Conservation (phyloP, 2,113 vertebrate species). For the Labeo catla region DNA sequence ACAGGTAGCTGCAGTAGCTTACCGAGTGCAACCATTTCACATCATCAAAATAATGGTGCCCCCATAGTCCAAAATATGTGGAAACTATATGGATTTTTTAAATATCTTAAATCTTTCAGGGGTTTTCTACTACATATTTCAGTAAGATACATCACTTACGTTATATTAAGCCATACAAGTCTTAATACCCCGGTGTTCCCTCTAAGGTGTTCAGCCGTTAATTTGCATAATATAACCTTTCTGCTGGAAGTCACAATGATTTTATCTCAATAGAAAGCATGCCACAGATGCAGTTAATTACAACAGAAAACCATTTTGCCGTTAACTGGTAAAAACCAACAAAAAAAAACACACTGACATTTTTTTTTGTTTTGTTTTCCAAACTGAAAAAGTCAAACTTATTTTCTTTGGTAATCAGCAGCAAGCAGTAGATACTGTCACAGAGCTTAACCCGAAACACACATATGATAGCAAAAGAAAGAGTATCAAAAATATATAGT, state of each 20-base stretch:
- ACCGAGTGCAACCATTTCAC: no score
- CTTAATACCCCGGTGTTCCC: no score
- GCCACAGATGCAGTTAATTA: neutral
- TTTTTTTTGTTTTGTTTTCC: conserved; percentile 11
- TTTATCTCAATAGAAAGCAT: neutral
- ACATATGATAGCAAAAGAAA: neutral
- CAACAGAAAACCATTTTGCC: neutral
- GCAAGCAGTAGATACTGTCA: neutral
- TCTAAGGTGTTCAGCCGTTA: no score
- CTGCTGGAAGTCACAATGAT: neutral
- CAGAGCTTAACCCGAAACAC: neutral
- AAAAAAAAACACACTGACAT: neutral
- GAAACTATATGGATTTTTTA: no score
- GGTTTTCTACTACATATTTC: no score
- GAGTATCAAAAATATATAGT: neutral
- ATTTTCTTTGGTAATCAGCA: neutral
- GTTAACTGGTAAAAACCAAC: neutral
- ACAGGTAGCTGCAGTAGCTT: no score
- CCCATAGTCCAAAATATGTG: no score
- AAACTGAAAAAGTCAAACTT: neutral
- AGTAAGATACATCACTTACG: no score
- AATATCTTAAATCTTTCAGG: no score
- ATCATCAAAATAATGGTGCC: no score
- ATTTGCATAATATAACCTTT: neutral
- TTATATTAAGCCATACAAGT: no score